Evolutionary conservation across 2,113 vertebrate species (phyloP), one percentile per base, ranked within the genome.

Genomic region (Oncorhynchus tshawytscha): DNA sequence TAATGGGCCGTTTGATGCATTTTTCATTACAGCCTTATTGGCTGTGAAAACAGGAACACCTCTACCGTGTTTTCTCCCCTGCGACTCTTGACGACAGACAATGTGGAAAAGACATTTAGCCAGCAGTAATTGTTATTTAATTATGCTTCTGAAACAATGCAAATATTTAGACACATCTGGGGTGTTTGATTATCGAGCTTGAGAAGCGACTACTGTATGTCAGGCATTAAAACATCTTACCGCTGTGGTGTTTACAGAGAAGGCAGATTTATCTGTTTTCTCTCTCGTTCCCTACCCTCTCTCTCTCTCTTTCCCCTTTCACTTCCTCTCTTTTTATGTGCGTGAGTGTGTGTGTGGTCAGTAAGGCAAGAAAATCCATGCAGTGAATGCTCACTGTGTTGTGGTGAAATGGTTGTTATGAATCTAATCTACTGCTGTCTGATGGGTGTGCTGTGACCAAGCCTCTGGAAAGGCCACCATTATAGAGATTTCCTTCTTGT

Each of bases 111-210:
- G 72, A 51, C 85, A 81, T 77, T 88, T 86, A 85, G 85, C 83
- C 81, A 79, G 79, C 74, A 80, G 66, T 85, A 88, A 86, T 86
- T 88, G 83, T 82, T 64, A 86, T 84, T 88, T 88, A 86, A 88
- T 88, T 88, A 83, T 62, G 51, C 68, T 70, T 74, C 80, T 86
- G 76, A 86, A 85, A 88, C 79, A 80, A 72, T 22, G 70, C 74
- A 86, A 85, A 88, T 83, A 88, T 88, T 85, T 81, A 71, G 64
- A 76, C 78, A 77, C 81, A 77, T 82, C 73, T 78, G 76, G 48
- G 27, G 73, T 81, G 83, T 81, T 85, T 88, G 79, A 86, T 82
- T 83, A 82, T 65, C 81, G 72, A 45, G 66, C 75, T 60, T 73
- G 69, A 85, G 73, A 67, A 75, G 74, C 72, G 69, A 71, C 25